Evolutionary conservation across 2,888 invertebrate genomes (phyloP), one percentile per base, ranked within the genome.

Genomic region (Cynaeus angustus): DNA sequence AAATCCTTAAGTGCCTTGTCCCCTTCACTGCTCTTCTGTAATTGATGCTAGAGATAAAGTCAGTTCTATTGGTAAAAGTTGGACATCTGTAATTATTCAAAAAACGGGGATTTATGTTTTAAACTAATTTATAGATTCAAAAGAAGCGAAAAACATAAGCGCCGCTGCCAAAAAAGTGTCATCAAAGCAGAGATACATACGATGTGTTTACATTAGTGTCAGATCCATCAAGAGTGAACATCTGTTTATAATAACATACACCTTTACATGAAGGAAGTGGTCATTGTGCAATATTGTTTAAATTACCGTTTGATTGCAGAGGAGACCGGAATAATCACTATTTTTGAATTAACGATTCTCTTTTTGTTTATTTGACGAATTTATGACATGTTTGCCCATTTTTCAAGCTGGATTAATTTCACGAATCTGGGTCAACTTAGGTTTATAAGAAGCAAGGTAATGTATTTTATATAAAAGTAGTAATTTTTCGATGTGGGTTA

Each of bases 241-340:
- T 55, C 55, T 55, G 55, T 55, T 55, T 13, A n/a, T 10, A 55
- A 55, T 55, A 55, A 55, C 38, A 13, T 30, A 55, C 55, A 55
- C 55, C 55, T 55, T 14, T 38, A 33, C 12, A 14, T 37, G 37
- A 16, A 55, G 55, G 55, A 55, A 55, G 55, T 55, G 38, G 55
- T 38, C 55, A 55, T 55, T 55, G 38, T 33, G 38, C 14, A 55
- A 55, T 30, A 41, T 12, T 55, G 16, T 38, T 38, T 14, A 55
- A 55, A 38, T 55, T 28, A 55, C 30, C 55, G 14, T 38, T 38
- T 55, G 55, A 38, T 38, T 55, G 14, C 38, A 16, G 21, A 16
- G n/a, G 38, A 16, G 0, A 37, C 7, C 3, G 14, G 14, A 53
- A 53, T 53, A 13, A 38, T 37, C 30, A 38, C 10, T 55, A 55